A percentile compares a stretch with the other conserved stretches of the same genome.
Conservation (phyloP, 2,113 vertebrate genomes). For the Notothenia rossii region DNA sequence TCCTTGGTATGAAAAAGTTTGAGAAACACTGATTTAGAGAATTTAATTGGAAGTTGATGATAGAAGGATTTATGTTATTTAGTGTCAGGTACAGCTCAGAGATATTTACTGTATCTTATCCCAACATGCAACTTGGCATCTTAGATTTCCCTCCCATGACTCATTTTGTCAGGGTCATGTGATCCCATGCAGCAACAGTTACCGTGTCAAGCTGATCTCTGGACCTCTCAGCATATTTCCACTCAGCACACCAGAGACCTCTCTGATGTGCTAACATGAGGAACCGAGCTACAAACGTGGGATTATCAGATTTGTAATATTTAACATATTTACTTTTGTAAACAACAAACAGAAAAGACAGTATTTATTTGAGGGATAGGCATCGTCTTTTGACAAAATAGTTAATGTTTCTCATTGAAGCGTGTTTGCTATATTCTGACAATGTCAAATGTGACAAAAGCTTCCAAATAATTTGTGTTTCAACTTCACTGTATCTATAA, state of each 20-base stretch:
- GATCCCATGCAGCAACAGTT: slow-evolving; percentile 24
- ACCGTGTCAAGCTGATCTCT: slow-evolving; percentile 7
- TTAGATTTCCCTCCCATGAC: slow-evolving; percentile 49
- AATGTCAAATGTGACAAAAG: no score
- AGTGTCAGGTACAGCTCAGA: background rate
- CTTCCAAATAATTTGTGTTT: no score
- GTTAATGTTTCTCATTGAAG: no score
- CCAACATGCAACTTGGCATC: slow-evolving; percentile 32
- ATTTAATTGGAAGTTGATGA: background rate
- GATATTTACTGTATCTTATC: slow-evolving; percentile 3
- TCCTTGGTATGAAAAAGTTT: no score
- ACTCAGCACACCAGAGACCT: background rate
- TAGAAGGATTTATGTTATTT: background rate
- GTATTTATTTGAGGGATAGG: background rate
- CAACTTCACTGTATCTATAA: background rate
- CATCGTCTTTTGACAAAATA: no score
- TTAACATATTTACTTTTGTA: background rate
- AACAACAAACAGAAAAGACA: background rate
- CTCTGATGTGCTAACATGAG: background rate
- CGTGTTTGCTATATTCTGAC: no score
- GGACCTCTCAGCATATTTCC: slow-evolving; percentile 15
- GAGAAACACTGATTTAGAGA: background rate
- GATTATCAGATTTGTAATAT: background rate
- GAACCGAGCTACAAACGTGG: no score
- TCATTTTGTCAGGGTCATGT: slow-evolving; percentile 57